These are phyloP conservation scores for Cairina moschata DNA, from an alignment of 2,113 vertebrate genomes.

Conservation along the genomic window DNA sequence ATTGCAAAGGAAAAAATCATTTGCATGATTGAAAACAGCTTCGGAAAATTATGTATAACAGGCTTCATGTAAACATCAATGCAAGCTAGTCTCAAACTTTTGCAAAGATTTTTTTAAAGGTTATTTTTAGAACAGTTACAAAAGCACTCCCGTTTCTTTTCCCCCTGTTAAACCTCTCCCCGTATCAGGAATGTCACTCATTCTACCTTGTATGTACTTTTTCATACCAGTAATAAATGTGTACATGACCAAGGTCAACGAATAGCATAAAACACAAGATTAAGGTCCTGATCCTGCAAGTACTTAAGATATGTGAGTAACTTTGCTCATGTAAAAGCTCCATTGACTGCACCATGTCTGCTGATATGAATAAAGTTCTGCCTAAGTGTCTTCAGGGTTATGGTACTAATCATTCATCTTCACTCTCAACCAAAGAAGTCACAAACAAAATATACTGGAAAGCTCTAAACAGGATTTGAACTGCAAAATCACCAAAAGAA, in stretches of 20 bases:
- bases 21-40: constrained; percentile 96
- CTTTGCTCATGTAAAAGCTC: constrained; percentile 37
- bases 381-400: neutral
- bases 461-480: neutral
- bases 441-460: neutral
- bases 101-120: constrained; percentile 43
- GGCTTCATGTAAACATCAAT: constrained; percentile 73
- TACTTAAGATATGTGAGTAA: constrained; percentile 32
- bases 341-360: neutral
- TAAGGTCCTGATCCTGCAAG: constrained; percentile 65
- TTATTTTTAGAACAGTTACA: constrained; percentile 59
- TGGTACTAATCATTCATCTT: neutral
- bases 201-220: constrained; percentile 43
- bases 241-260: constrained; percentile 62
- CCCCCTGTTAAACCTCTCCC: constrained; percentile 42
- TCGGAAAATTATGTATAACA: constrained; percentile 86
- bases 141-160: constrained; percentile 36
- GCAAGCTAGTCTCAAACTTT: constrained; percentile 68
- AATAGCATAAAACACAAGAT: constrained; percentile 66
- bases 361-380: constrained; percentile 39
- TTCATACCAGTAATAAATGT: constrained; percentile 56
- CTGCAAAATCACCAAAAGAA: neutral
- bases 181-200: constrained; percentile 52
- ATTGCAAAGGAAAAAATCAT: constrained; percentile 94
- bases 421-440: neutral